Evolutionary conservation across 2,797 vertebrate species (phyloP).

Genomic region (Myioborus miniatus): DNA sequence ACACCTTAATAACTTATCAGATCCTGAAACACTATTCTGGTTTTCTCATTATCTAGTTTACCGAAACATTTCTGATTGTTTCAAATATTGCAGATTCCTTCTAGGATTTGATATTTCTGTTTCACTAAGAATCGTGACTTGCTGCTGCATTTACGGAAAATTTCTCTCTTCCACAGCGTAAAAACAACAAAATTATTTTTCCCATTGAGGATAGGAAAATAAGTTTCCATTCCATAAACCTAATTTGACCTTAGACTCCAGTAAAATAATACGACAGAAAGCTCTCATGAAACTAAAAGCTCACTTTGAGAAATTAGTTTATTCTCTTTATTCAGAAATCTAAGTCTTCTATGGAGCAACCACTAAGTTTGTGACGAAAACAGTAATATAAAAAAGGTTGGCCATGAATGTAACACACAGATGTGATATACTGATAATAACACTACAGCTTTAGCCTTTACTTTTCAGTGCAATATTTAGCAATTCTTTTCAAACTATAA

Average conservation of each 20-base stretch:
- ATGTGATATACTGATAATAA: background rate
- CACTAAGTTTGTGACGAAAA: background rate
- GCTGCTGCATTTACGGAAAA: background rate
- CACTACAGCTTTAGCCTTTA: background rate
- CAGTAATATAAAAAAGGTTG: background rate
- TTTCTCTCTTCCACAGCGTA: background rate
- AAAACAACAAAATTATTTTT: background rate
- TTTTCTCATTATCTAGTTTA: background rate
- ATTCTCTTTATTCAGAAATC: background rate
- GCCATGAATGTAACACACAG: background rate
- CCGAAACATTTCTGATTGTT: background rate
- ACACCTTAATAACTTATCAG: background rate
- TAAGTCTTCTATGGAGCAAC: background rate
- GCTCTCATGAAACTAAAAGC: background rate
- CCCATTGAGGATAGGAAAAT: background rate
- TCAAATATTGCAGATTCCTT: background rate
- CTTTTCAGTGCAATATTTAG: background rate
- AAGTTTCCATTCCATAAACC: background rate
- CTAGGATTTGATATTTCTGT: background rate
- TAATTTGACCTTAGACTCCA: background rate
- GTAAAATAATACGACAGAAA: background rate
- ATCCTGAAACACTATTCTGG: background rate
- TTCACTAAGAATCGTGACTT: background rate
- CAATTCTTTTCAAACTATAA: background rate
- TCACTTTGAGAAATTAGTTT: background rate